Percentiles rank a stretch among this genome's conserved stretches.
Conservation (phyloP, 1,140 invertebrate genomes). For the Medauroidea extradentata region DNA sequence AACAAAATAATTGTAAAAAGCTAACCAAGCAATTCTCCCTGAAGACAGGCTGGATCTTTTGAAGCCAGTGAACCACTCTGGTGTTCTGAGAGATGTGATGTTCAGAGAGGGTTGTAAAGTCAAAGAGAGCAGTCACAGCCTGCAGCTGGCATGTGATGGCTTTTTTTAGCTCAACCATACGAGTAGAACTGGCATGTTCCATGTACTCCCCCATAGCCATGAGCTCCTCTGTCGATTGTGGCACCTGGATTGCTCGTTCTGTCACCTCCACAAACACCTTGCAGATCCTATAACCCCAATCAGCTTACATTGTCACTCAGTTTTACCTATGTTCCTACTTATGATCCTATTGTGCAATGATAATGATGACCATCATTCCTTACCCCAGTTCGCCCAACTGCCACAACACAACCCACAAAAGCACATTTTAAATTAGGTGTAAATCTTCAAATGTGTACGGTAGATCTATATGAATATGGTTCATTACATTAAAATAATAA, state of each 20-base stretch:
- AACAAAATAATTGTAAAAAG: too few species aligned
- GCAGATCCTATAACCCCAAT: too few species aligned
- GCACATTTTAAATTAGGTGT: too few species aligned
- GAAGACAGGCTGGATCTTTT: constrained; percentile 64
- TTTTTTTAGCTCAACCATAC: constrained; percentile 55
- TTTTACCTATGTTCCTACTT: too few species aligned
- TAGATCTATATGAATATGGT: too few species aligned
- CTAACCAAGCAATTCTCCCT: constrained; percentile 58
- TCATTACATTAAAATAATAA: too few species aligned
- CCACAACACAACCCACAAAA: too few species aligned
- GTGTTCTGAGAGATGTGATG: constrained; percentile 64
- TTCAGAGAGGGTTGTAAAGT: constrained; percentile 58
- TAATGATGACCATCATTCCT: too few species aligned
- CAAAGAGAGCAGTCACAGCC: constrained; percentile 61
- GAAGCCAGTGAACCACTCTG: constrained; percentile 65
- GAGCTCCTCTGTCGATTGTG: constrained; percentile 64
- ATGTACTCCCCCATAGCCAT: constrained; percentile 63
- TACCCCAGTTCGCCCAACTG: too few species aligned
- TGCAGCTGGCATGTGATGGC: constrained; percentile 57
- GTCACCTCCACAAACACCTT: constrained; percentile 28
- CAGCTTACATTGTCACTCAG: too few species aligned
- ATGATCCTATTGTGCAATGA: too few species aligned
- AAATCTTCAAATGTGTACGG: too few species aligned
- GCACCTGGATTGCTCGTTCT: constrained; percentile 53
- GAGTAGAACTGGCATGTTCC: constrained; percentile 54